Evolutionary conservation across 1,140 invertebrate species (phyloP).

Genomic region (Bemisia tabaci): DNA sequence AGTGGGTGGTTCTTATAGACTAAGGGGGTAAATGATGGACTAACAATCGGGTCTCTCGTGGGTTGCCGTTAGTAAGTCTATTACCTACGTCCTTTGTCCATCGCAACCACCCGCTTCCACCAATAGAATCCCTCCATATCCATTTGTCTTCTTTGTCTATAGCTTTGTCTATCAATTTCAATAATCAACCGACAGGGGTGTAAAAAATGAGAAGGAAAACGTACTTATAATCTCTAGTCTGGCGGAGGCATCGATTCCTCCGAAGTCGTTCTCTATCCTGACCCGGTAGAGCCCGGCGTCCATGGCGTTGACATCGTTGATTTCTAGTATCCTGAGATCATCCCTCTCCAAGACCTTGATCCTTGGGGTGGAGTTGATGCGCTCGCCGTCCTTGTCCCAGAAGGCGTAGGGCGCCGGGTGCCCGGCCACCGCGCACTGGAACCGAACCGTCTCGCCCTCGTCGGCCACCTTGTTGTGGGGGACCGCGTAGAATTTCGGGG

Average conservation of each 20-base stretch:
- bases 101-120: too few relatives aligned
- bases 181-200: too few relatives aligned
- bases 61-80: too few relatives aligned
- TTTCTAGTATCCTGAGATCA: constrained; percentile 59
- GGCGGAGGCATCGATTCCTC: constrained; percentile 62
- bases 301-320: constrained; percentile 54
- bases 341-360: constrained; percentile 58
- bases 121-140: too few relatives aligned
- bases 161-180: too few relatives aligned
- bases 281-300: constrained; percentile 71
- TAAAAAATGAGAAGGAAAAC: too few relatives aligned
- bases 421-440: constrained; percentile 64
- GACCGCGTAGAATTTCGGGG: constrained; percentile 75
- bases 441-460: constrained; percentile 63
- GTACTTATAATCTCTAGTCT: constrained; percentile 60
- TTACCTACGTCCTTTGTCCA: too few relatives aligned
- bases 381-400: constrained; percentile 64
- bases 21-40: too few relatives aligned
- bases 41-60: too few relatives aligned
- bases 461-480: constrained; percentile 71
- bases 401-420: constrained; percentile 58
- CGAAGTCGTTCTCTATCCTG: constrained; percentile 65
- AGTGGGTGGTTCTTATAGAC: too few relatives aligned
- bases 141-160: too few relatives aligned
- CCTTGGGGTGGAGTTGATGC: constrained; percentile 45